phyloP scores from a whole-genome alignment of 2,113 vertebrate species.

The Columba janthina region DNA sequence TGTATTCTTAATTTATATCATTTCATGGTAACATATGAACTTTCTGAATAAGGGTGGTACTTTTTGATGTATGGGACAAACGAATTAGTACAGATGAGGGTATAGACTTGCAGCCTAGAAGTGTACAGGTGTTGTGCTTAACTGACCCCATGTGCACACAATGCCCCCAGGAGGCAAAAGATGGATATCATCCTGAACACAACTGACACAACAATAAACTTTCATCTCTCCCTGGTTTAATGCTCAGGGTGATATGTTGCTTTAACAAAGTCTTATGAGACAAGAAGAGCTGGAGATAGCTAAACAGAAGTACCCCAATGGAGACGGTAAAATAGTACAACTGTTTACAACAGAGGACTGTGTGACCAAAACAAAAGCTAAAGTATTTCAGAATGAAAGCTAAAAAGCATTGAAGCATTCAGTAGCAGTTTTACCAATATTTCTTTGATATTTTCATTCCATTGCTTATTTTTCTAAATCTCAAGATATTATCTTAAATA shows the following conservation, averaged over 20 bases:
- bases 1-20: not conserved
- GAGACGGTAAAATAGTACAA: not conserved
- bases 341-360: not conserved
- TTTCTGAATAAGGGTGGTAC: not conserved
- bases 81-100: fast-evolving
- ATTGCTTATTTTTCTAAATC: not conserved
- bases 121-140: fast-evolving
- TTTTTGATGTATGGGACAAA: not conserved
- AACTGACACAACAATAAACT: not conserved
- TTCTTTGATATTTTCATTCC: not conserved
- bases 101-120: not conserved
- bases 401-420: not conserved
- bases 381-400: not conserved
- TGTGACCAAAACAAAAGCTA: not conserved
- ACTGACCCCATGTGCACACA: not conserved
- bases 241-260: fast-evolving
- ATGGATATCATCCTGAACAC: not conserved
- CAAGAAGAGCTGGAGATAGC: not conserved
- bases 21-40: not conserved
- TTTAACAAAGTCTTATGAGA: not conserved
- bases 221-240: fast-evolving
- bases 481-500: not conserved
- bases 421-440: not conserved
- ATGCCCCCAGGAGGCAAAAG: not conserved
- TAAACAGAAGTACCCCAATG: fast-evolving